Evolutionary conservation across 2,888 invertebrate genomes (phyloP), one percentile per base, ranked within the genome.

Genomic region (Sylvicola cinctus): DNA sequence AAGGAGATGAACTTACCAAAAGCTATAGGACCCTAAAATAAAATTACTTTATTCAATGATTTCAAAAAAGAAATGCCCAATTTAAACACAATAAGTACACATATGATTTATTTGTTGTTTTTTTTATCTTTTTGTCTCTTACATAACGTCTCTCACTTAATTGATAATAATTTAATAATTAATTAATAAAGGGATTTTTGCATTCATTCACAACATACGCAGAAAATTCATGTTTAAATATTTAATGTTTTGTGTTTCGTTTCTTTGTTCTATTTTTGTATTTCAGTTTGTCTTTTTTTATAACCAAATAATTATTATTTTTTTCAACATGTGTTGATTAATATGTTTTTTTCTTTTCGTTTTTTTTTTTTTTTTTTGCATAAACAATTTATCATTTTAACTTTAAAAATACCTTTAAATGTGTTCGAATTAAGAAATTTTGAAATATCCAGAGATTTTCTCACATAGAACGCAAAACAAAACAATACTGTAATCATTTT

Each of bases 31-130:
- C n/a, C n/a, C n/a, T n/a, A n/a, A n/a, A n/a, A n/a, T n/a, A n/a
- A n/a, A 27, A 27, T 10, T 27, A 27, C 4, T 27, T 27, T 27
- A 12, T 13, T 12, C 27, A 12, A 12, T 27, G 4, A 12, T 12
- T 27, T 27, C 17, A 17, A 30, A 13, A 27, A 16, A 30, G 5
- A 35, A 35, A 29, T 32, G 31, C 29, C 32, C 32, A 33, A 32
- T 29, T 39, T 36, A 39, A 36, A 34, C 38, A 40, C 38, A 37
- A 36, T 40, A 40, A 40, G 35, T 40, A 40, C 38, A 40, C 40
- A 40, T 40, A 40, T 35, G 34, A 40, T 40, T 40, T 40, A 40
- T 40, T 40, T 27, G 13, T 33, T 14, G 14, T 14, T 20, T 33
- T 27, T 32, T 12, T 20, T 20, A 20, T 20, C 20, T 20, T 20